Base-by-base conservation (phyloP, 1,140 invertebrate species). In the Cherax destructor region DNA sequence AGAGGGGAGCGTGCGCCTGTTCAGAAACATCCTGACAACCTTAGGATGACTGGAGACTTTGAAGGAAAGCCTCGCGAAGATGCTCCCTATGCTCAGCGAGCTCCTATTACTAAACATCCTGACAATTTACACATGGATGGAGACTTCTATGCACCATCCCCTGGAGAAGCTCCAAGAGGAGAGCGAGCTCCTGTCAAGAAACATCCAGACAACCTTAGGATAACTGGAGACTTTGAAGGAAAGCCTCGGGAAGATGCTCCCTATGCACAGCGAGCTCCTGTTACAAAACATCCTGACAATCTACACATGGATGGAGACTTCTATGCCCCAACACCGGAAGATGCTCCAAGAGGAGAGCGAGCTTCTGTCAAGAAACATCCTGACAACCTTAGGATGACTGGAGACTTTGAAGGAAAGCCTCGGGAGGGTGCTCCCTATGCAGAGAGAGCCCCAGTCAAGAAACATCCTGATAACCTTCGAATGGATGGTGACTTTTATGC, bases 31-130 rank as follows among this genome's bases (percentile, higher is more conserved):
- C 79, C 88, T 41, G 88, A 90, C 52, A 90, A 90, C 72, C 65
- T 90, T 10, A 59, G 50, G 10, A 90, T 90, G 86, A 76, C 24
- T 41, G 90, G 90, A 18, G 94, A 88, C 24, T 88, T 88, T 74
- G 69, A 86, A 76, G 69, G 84, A 24, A 86, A 76, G 74, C 47
- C 47, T 10, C 76, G 76, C 1, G 86, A 88, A 61, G 69, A 52
- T 81, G 59, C 61, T 3, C 86, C 59, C 21, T 83, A 79, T 88
- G 86, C 78, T 65, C 24, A 79, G n/a, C 59, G 86, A 56, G 86
- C 77, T n/a, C 74, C 86, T 79, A 61, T 81, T 79, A 81, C 81
- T 41, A 88, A 88, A 79, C 86, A 88, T 41, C 50, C 86, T 4
- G 86, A 88, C 61, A 88, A 88, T 59, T 79, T 88, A 4, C 78